Evolutionary conservation across 2,888 invertebrate genomes (phyloP).

Genomic region (Diarsia brunnea): DNA sequence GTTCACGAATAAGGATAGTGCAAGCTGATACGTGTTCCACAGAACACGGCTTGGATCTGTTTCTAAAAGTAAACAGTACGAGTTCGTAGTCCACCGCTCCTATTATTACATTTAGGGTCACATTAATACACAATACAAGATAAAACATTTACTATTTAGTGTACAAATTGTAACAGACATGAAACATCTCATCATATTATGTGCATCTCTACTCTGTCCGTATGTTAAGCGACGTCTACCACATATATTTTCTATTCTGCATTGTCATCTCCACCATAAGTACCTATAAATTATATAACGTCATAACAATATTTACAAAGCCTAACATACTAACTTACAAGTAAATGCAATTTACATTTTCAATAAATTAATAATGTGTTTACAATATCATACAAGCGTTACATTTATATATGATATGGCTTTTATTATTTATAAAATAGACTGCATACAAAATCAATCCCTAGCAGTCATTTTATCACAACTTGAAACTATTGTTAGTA

Average conservation of each 20-base stretch:
- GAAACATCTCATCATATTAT: conserved; percentile 78
- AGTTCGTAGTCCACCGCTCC: conserved; percentile 59
- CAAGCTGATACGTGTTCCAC: conserved; percentile 64
- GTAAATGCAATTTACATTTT: conserved; percentile 90
- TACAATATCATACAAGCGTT: conserved; percentile 90
- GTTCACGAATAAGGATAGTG: conserved; percentile 66
- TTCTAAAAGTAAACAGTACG: conserved; percentile 63
- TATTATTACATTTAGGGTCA: conserved; percentile 77
- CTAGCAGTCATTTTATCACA: conserved; percentile 83
- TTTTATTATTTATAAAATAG: conserved; percentile 84
- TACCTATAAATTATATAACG: conserved; percentile 91
- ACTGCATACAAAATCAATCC: conserved; percentile 82
- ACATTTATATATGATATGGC: conserved; percentile 89
- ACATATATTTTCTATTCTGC: conserved; percentile 84
- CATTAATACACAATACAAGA: conserved; percentile 87
- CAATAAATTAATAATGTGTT: conserved; percentile 89
- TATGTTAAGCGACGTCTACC: conserved; percentile 84
- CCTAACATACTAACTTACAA: conserved; percentile 89
- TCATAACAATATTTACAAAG: conserved; percentile 91
- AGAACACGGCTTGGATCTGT: conserved; percentile 53
- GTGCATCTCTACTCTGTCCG: conserved; percentile 86
- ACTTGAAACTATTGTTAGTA: conserved; percentile 58
- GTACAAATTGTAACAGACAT: conserved; percentile 84
- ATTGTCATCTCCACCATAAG: conserved; percentile 82
- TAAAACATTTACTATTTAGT: conserved; percentile 86